These are phyloP conservation scores for Halictus quadricinctus DNA, from an alignment of 2,888 invertebrate genomes.

Conservation along the genomic window DNA sequence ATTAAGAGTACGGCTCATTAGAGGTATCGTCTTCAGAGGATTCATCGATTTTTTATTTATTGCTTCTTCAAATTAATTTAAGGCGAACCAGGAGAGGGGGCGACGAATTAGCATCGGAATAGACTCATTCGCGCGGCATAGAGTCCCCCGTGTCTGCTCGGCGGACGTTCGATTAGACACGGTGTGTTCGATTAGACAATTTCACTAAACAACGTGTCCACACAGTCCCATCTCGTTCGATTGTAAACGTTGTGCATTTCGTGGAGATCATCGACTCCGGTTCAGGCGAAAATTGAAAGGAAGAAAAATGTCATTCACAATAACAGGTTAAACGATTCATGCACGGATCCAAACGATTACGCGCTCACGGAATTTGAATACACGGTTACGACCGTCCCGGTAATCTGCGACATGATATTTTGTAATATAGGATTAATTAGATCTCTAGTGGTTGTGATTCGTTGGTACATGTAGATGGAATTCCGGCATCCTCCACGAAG, in stretches of 20 bases:
- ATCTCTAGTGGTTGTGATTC: slow-evolving; percentile 38
- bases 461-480: slow-evolving; percentile 17
- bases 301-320: background rate
- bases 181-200: slow-evolving; percentile 44
- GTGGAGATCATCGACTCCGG: slow-evolving; percentile 39
- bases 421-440: slow-evolving; percentile 51
- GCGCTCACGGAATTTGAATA: slow-evolving; percentile 32
- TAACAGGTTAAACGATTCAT: slow-evolving; percentile 7
- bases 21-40: slow-evolving; percentile 57
- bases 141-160: slow-evolving; percentile 19
- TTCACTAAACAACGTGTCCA: slow-evolving; percentile 33
- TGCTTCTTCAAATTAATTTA: slow-evolving; percentile 61
- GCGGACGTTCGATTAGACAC: slow-evolving; percentile 38
- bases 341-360: slow-evolving; percentile 17
- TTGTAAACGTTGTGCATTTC: slow-evolving; percentile 32
- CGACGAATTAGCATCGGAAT: slow-evolving; percentile 2
- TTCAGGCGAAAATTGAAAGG: slow-evolving; percentile 19
- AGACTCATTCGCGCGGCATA: slow-evolving; percentile 22
- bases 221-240: slow-evolving; percentile 28
- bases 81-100: slow-evolving; percentile 21
- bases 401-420: slow-evolving; percentile 30
- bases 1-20: slow-evolving; percentile 63
- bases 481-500: slow-evolving; percentile 37
- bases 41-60: slow-evolving; percentile 67
- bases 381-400: background rate